Conservation (phyloP, 2,888 invertebrate genomes). For the Blomia tropicalis region DNA sequence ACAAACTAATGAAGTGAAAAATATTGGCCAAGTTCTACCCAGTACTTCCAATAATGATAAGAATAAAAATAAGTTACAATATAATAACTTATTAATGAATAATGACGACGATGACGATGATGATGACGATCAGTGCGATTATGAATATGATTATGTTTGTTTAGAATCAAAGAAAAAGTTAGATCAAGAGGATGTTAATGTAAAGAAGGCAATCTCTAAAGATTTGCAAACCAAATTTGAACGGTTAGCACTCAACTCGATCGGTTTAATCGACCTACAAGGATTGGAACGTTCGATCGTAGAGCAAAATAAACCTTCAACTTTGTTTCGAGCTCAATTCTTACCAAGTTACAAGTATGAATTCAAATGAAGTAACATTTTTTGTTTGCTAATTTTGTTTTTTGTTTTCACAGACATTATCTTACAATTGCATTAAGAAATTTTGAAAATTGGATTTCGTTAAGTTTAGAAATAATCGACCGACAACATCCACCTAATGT, state of each 20-base stretch:
- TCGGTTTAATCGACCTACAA: neutral
- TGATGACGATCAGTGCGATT: slow-evolving; percentile 8
- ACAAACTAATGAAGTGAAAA: neutral
- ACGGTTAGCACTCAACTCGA: neutral
- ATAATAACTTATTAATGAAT: neutral
- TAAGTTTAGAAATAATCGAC: neutral
- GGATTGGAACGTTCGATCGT: neutral
- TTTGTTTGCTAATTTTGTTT: neutral
- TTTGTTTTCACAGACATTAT: neutral
- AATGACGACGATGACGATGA: neutral
- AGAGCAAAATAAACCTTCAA: slow-evolving; percentile 2
- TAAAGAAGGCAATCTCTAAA: neutral
- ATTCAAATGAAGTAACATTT: neutral
- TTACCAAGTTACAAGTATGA: neutral
- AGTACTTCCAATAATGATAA: neutral
- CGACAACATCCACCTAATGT: neutral
- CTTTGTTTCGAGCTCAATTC: neutral
- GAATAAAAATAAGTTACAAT: too few relatives aligned
- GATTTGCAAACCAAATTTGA: neutral
- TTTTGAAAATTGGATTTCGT: neutral
- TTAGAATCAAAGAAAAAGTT: slow-evolving; percentile 9
- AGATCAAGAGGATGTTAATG: slow-evolving; percentile 1
- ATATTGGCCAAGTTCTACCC: neutral
- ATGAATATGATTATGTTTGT: slow-evolving; percentile 16
- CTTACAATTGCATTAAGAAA: neutral